Evolutionary conservation across 30 jellyfish, hydroid and myxozoan genomes (phyloP), one percentile per base, ranked within the genome.

Genomic region (Nemopilema nomurai): DNA sequence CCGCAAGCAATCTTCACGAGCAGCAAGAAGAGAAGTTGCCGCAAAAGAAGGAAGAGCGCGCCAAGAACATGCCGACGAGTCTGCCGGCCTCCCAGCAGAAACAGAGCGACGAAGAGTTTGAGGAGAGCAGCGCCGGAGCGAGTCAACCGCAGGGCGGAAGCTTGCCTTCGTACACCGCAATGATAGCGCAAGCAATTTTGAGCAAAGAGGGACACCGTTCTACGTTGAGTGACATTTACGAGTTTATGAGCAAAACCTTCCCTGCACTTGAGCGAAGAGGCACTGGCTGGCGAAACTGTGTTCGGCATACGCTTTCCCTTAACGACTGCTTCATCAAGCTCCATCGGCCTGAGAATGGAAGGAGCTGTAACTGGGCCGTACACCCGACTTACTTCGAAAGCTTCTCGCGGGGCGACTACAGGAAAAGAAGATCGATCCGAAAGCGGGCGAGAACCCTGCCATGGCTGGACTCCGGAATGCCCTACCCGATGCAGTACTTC

Each of bases 201-300:
- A 82, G 89, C 70, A 80, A 87, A 74, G 91, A 93, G 7, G 94
- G 84, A 27, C 93, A 90, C 50, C 96, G 91, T 20, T 80, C 90
- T 57, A 90, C 99, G 16, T 74, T 94, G 52, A 70, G 98, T 63
- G 97, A 94, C 76, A 89, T 94, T 63, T 94, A 94, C 89, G 97
- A 89, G 57, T 89, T 62, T 85, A 94, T 94, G 99, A 83, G 86
- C 65, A 94, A 82, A 41, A 79, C 93, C 1, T 94, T 94, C 79
- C 95, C 96, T 9, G 78, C 96, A 24, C 83, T 89, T 75, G 91
- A 85, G 27, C 64, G 90, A 27, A 90, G 97, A 32, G 99, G 99
- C 74, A 85, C 96, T 27, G 99, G 99, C 71, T 94, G 99, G 99
- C 69, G 99, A 23, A 94, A 94, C 77, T 94, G 99, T 67, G 99